Evolutionary conservation across 2,113 vertebrate species (phyloP), one percentile per base, ranked within the genome.

Genomic region (Mormyrus iriodes): DNA sequence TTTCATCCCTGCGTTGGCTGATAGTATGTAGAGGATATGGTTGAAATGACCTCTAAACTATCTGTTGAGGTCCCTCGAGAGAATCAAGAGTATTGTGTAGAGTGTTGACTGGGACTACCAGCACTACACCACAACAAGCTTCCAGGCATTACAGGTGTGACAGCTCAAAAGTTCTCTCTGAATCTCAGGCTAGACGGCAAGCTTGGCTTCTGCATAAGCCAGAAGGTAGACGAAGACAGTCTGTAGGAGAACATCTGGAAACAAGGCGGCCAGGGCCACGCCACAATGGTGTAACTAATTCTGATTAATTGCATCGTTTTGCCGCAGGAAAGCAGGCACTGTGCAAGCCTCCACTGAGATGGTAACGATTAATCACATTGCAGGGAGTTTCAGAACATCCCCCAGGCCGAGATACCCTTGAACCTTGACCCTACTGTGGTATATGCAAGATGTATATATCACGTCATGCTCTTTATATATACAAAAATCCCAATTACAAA

Each of bases 231-330:
- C 51, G 27, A 86, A 86, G 85, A 39, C n/a, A 17, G 49, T 35
- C 85, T 31, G 44, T n/a, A 31, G 48, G 27, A 46, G 49, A 49
- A 86, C 85, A 86, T 86, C 85, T 86, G 85, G 85, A 52, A 49
- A 52, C 13, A 86, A 86, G 85, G 85, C 49, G 2, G 48, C 4
- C 3, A 49, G 27, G 21, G 85, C 85, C 15, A 2, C 27, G n/a
- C 46, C 49, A n/a, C 27, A 46, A 27, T 86, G 49, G 39, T 86
- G 46, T 86, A 86, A 86, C 85, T 52, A 86, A 86, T 86, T 86
- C 85, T 52, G 85, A 86, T 86, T 86, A 86, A 86, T 86, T 86
- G 27, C 85, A 31, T 49, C 85, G 49, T 17, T 86, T 46, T 52
- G 49, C 46, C 24, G 46, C 13, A 86, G 85, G 85, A 52, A 52